Base-by-base conservation (phyloP, 2,797 vertebrate genomes). In the Acestrorhynchus altus region DNA sequence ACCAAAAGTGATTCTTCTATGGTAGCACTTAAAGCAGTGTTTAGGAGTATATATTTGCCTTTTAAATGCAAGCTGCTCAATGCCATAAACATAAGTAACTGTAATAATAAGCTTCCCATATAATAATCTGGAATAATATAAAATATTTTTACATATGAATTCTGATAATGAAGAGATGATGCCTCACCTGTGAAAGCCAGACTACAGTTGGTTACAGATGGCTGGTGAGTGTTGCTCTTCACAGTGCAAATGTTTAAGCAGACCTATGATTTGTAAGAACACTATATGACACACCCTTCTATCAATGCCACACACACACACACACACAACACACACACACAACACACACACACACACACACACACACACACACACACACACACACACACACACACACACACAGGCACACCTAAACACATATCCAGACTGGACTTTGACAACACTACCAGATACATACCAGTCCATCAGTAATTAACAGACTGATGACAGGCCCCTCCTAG, bases 401-500 rank as follows among this genome's bases (percentile, higher is more conserved):
- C 52, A 49, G 22, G 22, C 54, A 26, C 12, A 12, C 54, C 72
- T 35, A 35, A 60, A 70, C 74, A 49, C 47, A 59, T 44, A 81
- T 63, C 69, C 59, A 59, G 60, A 84, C 72, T 86, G 88, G 86
- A 91, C 91, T 89, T 92, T 92, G 90, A 86, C 80, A 83, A 63
- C 78, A 39, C 49, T 68, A 54, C 57, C 81, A 57, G 85, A 47
- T 81, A 81, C 75, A 66, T 79, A 52, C 78, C 42, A 59, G 26
- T 13, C 44, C 49, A 88, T 91, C 80, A 92, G 91, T 92, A 81
- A 92, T 92, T 91, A 91, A 83, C 90, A 70, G 83, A 76, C 68
- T 31, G 74, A 9, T 71, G 80, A 67, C 56, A 12, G 64, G 69
- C 69, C 65, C 77, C 78, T 76, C 77, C 61, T 79, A 47, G 68